These are phyloP conservation scores for Chironomus tentans DNA, from an alignment of 2,888 invertebrate genomes.

Conservation along the genomic window DNA sequence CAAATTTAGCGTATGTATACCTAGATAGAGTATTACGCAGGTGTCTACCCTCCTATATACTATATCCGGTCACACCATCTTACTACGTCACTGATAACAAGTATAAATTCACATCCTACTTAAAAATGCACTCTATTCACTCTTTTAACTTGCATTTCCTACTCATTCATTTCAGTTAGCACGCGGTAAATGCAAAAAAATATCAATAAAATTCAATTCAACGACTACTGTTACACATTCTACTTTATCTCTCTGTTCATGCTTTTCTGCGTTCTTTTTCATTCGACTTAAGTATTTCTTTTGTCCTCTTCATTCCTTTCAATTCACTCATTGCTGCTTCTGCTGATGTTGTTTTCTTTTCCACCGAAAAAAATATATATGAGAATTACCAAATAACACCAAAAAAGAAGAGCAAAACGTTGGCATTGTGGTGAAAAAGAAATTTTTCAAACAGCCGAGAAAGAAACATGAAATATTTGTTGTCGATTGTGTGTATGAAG, in stretches of 20 bases:
- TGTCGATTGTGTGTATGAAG: constrained; percentile 6
- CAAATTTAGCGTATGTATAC: too few relatives aligned
- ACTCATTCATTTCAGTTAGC: background rate
- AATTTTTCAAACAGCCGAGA: background rate
- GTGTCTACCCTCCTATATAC: too few relatives aligned
- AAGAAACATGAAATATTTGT: constrained; percentile 18
- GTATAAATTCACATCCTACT: too few relatives aligned
- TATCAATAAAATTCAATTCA: constrained; percentile 15
- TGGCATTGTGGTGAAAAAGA: constrained; percentile 13
- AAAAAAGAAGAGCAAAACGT: background rate
- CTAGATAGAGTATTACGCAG: too few relatives aligned
- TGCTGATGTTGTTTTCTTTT: too few relatives aligned
- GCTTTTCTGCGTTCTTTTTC: too few relatives aligned
- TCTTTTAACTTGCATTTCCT: background rate
- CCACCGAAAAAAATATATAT: too few relatives aligned
- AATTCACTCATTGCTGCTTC: too few relatives aligned
- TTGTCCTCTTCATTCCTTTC: too few relatives aligned
- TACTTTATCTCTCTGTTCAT: background rate
- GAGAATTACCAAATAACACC: background rate
- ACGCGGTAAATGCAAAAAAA: constrained; percentile 16
- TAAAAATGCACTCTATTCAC: background rate
- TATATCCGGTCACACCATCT: too few relatives aligned
- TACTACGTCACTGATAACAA: too few relatives aligned
- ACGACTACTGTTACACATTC: constrained; percentile 21
- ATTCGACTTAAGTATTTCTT: too few relatives aligned